A percentile compares a stretch with the other conserved stretches of the same genome.
phyloP scores from a whole-genome alignment of 2,888 invertebrate species.

The Trypoxylon attenuatum region DNA sequence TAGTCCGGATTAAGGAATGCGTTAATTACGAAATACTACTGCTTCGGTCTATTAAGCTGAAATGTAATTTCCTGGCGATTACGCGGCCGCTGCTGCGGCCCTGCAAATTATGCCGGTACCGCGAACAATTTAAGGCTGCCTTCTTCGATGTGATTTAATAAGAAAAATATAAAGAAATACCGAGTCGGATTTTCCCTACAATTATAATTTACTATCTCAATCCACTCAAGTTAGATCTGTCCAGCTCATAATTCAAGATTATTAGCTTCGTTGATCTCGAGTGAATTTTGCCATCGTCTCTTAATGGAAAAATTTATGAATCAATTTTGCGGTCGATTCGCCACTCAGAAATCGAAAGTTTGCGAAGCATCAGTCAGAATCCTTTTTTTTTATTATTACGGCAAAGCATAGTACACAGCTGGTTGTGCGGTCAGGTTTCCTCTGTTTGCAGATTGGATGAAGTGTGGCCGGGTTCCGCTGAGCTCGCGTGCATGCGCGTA shows the following conservation, averaged over 20 bases:
- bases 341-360: neutral
- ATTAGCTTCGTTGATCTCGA: neutral
- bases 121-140: neutral
- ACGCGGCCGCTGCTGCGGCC: neutral
- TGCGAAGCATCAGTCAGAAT: neutral
- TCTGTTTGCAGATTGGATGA: conserved; percentile 35
- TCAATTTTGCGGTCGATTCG: too few species aligned
- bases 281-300: too few species aligned
- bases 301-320: too few species aligned
- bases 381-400: conserved; percentile 34
- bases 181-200: too few species aligned
- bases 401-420: conserved; percentile 8
- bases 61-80: conserved; percentile 48
- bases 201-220: too few species aligned
- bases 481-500: conserved; percentile 20
- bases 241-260: too few species aligned
- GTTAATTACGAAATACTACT: conserved; percentile 66
- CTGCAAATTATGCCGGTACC: conserved; percentile 10
- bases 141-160: neutral
- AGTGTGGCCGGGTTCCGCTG: conserved; percentile 11
- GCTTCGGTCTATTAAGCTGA: conserved; percentile 49
- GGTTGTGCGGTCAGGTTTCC: conserved; percentile 15
- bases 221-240: too few species aligned
- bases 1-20: conserved; percentile 64
- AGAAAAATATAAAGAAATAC: too few species aligned